A percentile compares a stretch with the other conserved stretches of the same genome.
phyloP scores from a whole-genome alignment of 1,140 invertebrate genomes.

The Scaptomyza pallida region DNA sequence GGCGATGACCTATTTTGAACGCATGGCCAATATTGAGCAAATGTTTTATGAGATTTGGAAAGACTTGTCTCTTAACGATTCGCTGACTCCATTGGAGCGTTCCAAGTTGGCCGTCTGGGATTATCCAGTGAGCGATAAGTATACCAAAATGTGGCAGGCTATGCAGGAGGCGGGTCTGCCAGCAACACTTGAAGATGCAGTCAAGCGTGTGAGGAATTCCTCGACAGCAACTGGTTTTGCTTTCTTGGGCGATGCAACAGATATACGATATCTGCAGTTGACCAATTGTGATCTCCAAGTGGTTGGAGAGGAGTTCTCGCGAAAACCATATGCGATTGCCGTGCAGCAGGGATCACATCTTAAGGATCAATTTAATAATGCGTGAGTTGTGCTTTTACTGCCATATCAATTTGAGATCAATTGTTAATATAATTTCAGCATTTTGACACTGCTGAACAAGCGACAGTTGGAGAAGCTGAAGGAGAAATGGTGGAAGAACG shows the following conservation, averaged over 20 bases:
- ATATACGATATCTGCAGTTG: constrained; percentile 93
- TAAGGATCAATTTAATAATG: constrained; percentile 95
- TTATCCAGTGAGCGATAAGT: constrained; percentile 99
- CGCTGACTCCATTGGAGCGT: constrained; percentile 93
- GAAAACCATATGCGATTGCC: constrained; percentile 98
- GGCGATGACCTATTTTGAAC: constrained; percentile 96
- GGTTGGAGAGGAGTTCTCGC: constrained; percentile 97
- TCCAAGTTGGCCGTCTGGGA: constrained; percentile 99
- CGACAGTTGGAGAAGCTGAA: constrained; percentile 96
- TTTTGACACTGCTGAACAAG: constrained; percentile 96
- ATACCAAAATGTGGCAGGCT: constrained; percentile 98
- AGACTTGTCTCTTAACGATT: constrained; percentile 98
- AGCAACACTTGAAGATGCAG: constrained; percentile 89
- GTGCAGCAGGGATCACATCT: constrained; percentile 97
- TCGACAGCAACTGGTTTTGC: constrained; percentile 93
- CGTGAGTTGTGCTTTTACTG: constrained; percentile 85
- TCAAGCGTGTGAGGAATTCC: constrained; percentile 90
- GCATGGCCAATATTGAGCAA: constrained; percentile 98
- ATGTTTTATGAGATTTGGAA: constrained; percentile 99
- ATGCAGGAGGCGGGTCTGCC: constrained; percentile 96
- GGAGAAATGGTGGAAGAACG: constrained; percentile 97
- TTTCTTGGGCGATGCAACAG: constrained; percentile 96
- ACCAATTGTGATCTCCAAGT: constrained; percentile 96
- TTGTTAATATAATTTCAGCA: constrained; percentile 86
- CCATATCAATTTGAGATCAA: constrained; percentile 2